A percentile compares a stretch with the other conserved stretches of the same genome.
phyloP scores from a whole-genome alignment of 2,797 vertebrate genomes.

The Melanotaenia boesemani region DNA sequence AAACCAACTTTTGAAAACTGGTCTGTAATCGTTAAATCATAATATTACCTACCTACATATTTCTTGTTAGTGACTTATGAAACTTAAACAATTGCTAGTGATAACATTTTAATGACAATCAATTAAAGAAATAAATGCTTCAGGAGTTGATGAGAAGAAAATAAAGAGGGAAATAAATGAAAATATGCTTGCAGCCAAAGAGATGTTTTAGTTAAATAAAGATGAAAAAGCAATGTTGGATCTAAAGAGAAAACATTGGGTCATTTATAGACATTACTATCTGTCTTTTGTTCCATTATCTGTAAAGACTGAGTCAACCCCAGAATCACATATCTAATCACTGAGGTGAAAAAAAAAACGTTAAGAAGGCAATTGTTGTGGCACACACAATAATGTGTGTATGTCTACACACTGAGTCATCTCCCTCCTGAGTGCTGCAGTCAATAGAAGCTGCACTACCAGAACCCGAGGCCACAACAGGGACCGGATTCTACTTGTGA shows the following conservation, averaged over 20 bases:
- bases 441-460: slow-evolving; percentile 7
- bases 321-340: not conserved
- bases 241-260: not conserved
- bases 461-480: slow-evolving; percentile 1
- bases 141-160: not conserved
- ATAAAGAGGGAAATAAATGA: not conserved
- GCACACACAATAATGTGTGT: not conserved
- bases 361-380: slow-evolving; percentile 2
- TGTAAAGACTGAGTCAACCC: not conserved
- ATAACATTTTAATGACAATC: not conserved
- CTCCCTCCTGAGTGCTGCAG: not conserved
- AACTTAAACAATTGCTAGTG: not conserved
- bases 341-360: not conserved
- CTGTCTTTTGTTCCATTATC: not conserved
- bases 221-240: not conserved
- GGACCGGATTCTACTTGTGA: not conserved
- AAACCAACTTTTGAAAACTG: not conserved
- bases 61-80: not conserved
- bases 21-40: not conserved
- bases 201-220: not conserved
- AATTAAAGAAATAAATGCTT: not conserved
- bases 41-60: not conserved
- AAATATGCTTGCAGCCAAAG: not conserved
- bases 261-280: not conserved
- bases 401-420: not conserved